These are phyloP conservation scores for Baryphthengus martii DNA, from an alignment of 2,113 vertebrate genomes.

Conservation along the genomic window DNA sequence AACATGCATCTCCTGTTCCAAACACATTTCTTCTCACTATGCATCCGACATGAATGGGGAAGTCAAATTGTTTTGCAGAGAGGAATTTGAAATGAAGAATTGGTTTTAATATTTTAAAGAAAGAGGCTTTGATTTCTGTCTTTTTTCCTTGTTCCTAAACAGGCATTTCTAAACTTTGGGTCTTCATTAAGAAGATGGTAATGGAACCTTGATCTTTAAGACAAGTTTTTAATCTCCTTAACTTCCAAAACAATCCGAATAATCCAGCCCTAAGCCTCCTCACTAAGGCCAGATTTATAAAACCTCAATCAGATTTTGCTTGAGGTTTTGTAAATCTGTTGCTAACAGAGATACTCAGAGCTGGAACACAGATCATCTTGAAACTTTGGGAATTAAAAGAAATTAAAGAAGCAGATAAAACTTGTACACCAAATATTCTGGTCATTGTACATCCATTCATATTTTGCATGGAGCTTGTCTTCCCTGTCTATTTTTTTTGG, in stretches of 20 bases:
- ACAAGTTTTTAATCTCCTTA: neutral
- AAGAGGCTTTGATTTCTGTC: neutral
- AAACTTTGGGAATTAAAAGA: neutral
- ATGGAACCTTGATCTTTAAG: neutral
- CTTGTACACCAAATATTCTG: neutral
- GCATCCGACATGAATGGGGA: neutral
- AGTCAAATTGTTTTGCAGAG: neutral
- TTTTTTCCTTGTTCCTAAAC: neutral
- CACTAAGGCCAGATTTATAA: slow-evolving; percentile 8
- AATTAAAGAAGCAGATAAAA: neutral
- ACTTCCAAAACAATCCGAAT: neutral
- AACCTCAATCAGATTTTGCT: neutral
- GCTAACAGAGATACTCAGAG: neutral
- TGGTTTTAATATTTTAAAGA: neutral
- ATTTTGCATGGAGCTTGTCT: neutral
- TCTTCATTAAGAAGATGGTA: neutral
- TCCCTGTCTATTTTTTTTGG: neutral
- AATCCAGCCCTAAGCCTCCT: neutral
- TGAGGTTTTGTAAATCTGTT: slow-evolving; percentile 6
- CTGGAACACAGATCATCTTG: neutral
- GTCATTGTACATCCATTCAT: neutral
- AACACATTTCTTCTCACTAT: neutral
- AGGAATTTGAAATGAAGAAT: neutral
- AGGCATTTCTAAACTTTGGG: neutral
- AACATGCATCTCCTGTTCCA: neutral